These are phyloP conservation scores for Enteromius trimaculatus DNA, from an alignment of 2,797 vertebrate genomes.

Conservation along the genomic window DNA sequence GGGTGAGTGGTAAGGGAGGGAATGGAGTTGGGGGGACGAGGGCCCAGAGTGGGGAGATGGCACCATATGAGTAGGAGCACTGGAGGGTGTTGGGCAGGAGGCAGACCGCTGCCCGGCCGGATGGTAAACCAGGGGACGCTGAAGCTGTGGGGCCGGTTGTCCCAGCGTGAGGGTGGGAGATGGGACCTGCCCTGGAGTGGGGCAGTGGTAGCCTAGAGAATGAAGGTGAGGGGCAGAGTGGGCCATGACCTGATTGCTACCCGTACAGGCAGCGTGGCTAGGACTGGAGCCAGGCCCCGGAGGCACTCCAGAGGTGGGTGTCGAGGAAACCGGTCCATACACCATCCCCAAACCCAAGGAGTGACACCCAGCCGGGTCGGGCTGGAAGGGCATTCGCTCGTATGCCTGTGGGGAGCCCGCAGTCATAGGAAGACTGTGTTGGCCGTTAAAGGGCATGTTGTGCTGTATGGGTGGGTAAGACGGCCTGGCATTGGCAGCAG, in stretches of 20 bases:
- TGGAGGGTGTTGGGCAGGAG: conserved; percentile 86
- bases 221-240: conserved; percentile 85
- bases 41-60: conserved; percentile 90
- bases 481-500: conserved; percentile 73
- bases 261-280: conserved; percentile 69
- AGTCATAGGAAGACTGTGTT: conserved; percentile 85
- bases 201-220: conserved; percentile 85
- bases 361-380: conserved; percentile 79
- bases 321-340: conserved; percentile 82
- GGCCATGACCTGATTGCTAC: conserved; percentile 79
- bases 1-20: conserved; percentile 90
- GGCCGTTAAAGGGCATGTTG: conserved; percentile 86
- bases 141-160: conserved; percentile 85
- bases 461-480: conserved; percentile 89
- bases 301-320: conserved; percentile 71
- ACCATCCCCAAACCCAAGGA: conserved; percentile 86
- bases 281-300: conserved; percentile 66
- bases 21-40: conserved; percentile 90
- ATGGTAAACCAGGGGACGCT: conserved; percentile 84
- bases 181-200: conserved; percentile 79
- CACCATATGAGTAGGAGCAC: conserved; percentile 81
- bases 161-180: conserved; percentile 78
- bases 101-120: conserved; percentile 83
- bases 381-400: conserved; percentile 87
- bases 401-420: conserved; percentile 84